A percentile compares a stretch with the other conserved stretches of the same genome.
Evolutionary conservation across 2,113 vertebrate species (phyloP).

Genomic region (Thryonomys swinderianus): DNA sequence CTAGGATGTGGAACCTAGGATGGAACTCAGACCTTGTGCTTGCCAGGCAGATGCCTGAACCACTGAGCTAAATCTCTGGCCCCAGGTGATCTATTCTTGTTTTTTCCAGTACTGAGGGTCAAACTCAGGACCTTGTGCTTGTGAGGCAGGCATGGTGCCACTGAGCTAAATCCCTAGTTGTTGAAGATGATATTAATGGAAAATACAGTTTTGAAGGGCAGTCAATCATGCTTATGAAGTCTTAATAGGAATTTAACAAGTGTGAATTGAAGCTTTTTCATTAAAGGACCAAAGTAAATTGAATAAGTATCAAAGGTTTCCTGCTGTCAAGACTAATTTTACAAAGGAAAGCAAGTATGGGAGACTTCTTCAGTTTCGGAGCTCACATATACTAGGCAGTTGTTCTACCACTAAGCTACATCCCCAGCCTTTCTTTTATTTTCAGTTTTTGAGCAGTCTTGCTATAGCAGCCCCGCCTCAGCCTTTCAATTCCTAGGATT

Average conservation of each 20-base stretch:
- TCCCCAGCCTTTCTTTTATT: background rate
- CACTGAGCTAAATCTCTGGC: too few species aligned
- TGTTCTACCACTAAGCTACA: background rate
- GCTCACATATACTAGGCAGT: background rate
- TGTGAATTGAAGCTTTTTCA: slow-evolving; percentile 1
- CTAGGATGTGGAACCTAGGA: too few species aligned
- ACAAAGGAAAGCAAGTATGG: slow-evolving; percentile 8
- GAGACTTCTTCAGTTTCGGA: background rate
- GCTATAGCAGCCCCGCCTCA: background rate
- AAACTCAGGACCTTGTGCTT: too few species aligned
- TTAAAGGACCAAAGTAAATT: background rate
- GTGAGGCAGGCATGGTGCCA: too few species aligned
- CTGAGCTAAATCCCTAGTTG: too few species aligned
- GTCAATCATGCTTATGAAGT: background rate
- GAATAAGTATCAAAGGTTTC: background rate
- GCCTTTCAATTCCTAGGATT: background rate
- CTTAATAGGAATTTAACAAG: slow-evolving; percentile 45
- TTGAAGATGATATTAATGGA: too few species aligned
- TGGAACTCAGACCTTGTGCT: too few species aligned
- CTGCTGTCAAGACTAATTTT: background rate
- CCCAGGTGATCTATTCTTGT: too few species aligned
- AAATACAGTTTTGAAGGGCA: background rate
- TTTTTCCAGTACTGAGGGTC: too few species aligned
- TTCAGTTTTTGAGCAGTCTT: background rate
- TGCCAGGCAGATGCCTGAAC: too few species aligned